Percentiles rank a stretch among this genome's conserved stretches.
These are phyloP conservation scores for Chouioia cunea DNA, from an alignment of 2,888 invertebrate species.

Conservation along the genomic window DNA sequence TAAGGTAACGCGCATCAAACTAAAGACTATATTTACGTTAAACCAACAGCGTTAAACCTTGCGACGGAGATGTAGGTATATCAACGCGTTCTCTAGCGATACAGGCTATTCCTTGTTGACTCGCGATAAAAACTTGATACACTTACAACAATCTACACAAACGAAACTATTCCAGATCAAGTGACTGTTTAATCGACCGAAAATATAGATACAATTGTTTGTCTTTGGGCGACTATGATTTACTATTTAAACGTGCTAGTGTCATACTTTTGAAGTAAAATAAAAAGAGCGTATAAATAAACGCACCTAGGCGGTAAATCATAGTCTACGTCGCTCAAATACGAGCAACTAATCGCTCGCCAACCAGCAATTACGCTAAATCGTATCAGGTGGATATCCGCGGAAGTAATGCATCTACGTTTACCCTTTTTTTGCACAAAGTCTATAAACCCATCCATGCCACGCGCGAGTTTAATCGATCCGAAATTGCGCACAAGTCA, in stretches of 20 bases:
- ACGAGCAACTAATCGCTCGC: no score
- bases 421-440: no score
- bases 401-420: no score
- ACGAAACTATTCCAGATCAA: neutral
- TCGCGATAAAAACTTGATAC: neutral
- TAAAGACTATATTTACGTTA: no score
- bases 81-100: neutral
- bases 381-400: no score
- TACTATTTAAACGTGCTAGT: neutral
- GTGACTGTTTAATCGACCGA: conserved; percentile 16
- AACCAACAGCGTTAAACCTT: neutral
- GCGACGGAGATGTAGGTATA: neutral
- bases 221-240: neutral
- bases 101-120: no score
- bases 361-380: no score
- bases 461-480: neutral
- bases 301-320: no score
- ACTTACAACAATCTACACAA: conserved; percentile 1
- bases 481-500: neutral
- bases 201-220: conserved; percentile 3
- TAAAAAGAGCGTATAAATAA: neutral
- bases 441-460: no score
- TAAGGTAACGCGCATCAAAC: no score
- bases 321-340: no score
- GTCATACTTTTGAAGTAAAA: neutral